phyloP scores from a whole-genome alignment of 2,113 vertebrate species.

The Tringa solitaria region DNA sequence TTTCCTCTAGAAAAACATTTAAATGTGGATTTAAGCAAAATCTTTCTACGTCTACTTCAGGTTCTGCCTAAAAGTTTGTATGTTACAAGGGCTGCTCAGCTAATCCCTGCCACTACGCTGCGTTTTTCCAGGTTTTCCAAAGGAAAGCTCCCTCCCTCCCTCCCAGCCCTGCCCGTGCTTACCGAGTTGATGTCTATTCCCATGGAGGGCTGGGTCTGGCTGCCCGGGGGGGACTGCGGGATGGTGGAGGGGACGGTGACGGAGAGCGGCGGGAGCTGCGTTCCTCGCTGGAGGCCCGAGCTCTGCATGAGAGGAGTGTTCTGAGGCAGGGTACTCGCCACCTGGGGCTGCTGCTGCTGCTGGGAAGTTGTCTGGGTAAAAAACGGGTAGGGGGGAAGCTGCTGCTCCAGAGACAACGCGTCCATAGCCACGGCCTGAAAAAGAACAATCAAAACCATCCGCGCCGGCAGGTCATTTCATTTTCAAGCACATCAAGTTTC shows the following conservation, averaged over 20 bases:
- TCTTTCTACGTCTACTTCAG: rapidly evolving
- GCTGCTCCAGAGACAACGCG: slow-evolving; percentile 89
- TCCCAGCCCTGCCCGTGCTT: slow-evolving; percentile 26
- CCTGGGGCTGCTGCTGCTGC: slow-evolving; percentile 74
- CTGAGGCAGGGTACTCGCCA: slow-evolving; percentile 84
- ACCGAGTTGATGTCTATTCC: slow-evolving; percentile 92
- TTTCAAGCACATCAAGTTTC: not conserved
- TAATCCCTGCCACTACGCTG: rapidly evolving
- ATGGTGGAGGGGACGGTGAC: slow-evolving; percentile 82
- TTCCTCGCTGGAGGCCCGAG: slow-evolving; percentile 80
- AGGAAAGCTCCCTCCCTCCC: rapidly evolving
- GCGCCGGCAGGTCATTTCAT: rapidly evolving
- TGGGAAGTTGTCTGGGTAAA: slow-evolving; percentile 86
- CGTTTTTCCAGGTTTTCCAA: rapidly evolving
- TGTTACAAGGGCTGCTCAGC: rapidly evolving
- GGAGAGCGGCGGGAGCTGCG: slow-evolving; percentile 82
- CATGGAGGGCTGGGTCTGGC: slow-evolving; percentile 82
- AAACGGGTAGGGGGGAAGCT: slow-evolving; percentile 90
- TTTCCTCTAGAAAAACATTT: not conserved
- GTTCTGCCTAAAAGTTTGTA: rapidly evolving
- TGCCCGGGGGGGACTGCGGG: slow-evolving; percentile 85
- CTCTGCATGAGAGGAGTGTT: slow-evolving; percentile 72
- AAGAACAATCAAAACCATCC: not conserved
- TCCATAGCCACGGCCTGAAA: slow-evolving; percentile 85
- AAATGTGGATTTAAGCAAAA: not conserved